phyloP scores from a whole-genome alignment of 2,113 vertebrate species.

The Sylvia atricapilla region DNA sequence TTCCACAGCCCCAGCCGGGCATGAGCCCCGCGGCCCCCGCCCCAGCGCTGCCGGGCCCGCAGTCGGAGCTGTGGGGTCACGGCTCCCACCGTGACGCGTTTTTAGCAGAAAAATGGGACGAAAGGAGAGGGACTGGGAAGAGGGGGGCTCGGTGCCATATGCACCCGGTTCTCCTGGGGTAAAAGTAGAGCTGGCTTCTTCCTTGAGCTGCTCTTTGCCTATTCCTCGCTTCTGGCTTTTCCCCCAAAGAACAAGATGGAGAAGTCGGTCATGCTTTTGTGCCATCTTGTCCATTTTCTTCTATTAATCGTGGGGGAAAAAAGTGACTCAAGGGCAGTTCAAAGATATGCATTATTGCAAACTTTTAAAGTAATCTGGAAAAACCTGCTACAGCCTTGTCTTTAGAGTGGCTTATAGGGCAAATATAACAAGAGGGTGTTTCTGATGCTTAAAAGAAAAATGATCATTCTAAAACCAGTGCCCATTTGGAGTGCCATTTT shows the following conservation, averaged over 20 bases:
- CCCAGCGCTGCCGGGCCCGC: background rate
- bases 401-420: background rate
- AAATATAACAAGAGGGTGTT: background rate
- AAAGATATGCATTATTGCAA: background rate
- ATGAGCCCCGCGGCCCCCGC: fast-evolving
- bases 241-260: background rate
- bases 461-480: background rate
- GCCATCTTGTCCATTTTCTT: background rate
- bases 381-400: background rate
- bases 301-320: background rate
- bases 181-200: background rate
- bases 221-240: fast-evolving
- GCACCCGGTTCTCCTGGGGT: background rate
- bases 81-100: fast-evolving
- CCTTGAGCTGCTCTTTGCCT: background rate
- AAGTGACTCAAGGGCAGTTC: background rate
- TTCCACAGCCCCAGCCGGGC: background rate
- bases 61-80: fast-evolving
- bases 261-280: background rate
- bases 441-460: background rate
- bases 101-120: background rate
- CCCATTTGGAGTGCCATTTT: background rate
- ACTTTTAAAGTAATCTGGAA: background rate
- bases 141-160: background rate
- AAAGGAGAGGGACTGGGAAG: background rate